These are phyloP conservation scores for Seriola aureovittata DNA, from an alignment of 2,113 vertebrate genomes.

Conservation along the genomic window DNA sequence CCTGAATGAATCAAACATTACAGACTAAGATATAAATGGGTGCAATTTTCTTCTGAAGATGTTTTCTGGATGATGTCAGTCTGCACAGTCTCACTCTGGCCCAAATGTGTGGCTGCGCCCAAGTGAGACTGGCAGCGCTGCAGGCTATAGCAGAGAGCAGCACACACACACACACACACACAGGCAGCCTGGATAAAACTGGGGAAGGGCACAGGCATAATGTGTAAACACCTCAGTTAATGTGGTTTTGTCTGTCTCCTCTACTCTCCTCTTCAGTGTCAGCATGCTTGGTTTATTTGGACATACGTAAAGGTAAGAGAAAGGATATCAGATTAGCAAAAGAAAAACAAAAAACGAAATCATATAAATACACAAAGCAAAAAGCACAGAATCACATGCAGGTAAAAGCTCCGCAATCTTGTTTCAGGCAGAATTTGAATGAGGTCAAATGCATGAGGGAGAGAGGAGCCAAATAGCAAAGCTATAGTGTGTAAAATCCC, in stretches of 20 bases:
- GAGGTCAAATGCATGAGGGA: slow-evolving; percentile 70
- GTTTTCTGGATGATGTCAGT: slow-evolving; percentile 26
- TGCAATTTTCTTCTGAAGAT: slow-evolving; percentile 10
- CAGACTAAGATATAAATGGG: background rate
- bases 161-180: slow-evolving; percentile 15
- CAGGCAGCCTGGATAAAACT: slow-evolving; percentile 24
- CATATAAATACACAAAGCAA: background rate
- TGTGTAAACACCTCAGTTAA: slow-evolving; percentile 59
- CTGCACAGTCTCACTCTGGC: slow-evolving; percentile 37
- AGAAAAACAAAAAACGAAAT: background rate
- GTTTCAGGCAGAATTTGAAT: slow-evolving; percentile 52
- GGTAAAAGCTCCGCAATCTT: slow-evolving; percentile 40
- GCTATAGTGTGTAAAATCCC: slow-evolving; percentile 46
- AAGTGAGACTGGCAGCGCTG: slow-evolving; percentile 45
- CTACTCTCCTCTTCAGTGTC: background rate
- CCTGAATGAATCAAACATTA: background rate
- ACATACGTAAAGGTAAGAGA: background rate
- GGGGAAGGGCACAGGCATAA: slow-evolving; percentile 24
- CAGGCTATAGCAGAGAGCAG: slow-evolving; percentile 29
- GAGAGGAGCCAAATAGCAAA: slow-evolving; percentile 54
- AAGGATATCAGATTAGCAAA: background rate
- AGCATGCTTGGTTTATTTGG: slow-evolving; percentile 7
- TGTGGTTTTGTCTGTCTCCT: slow-evolving; percentile 50
- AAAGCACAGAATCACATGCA: slow-evolving; percentile 2
- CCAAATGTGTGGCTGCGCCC: slow-evolving; percentile 46